phyloP scores from a whole-genome alignment of 1,140 invertebrate genomes.

The Saccostrea cuccullata region DNA sequence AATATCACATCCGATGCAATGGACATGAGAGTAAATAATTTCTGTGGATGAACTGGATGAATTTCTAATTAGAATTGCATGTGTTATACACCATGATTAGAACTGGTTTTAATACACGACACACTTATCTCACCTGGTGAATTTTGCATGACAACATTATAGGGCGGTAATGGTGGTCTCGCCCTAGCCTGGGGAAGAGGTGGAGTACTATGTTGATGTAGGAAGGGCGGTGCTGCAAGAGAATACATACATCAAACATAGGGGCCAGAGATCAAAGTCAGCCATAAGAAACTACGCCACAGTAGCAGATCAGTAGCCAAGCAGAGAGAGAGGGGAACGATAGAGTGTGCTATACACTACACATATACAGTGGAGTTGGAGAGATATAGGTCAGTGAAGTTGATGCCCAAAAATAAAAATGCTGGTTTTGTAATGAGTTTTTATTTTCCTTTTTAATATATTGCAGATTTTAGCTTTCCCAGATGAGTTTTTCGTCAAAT shows the following conservation, averaged over 20 bases:
- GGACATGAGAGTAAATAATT: slow-evolving; percentile 23
- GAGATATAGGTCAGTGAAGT: too few species aligned
- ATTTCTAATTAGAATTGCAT: background rate
- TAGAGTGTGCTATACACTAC: background rate
- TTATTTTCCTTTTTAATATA: too few species aligned
- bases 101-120: slow-evolving; percentile 14
- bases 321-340: background rate
- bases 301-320: slow-evolving; percentile 12
- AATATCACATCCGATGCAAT: slow-evolving; percentile 23
- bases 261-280: slow-evolving; percentile 17
- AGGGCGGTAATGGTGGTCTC: slow-evolving; percentile 74
- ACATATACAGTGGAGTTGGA: too few species aligned
- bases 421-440: too few species aligned
- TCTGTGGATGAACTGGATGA: slow-evolving; percentile 18
- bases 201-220: slow-evolving; percentile 40
- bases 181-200: slow-evolving; percentile 54
- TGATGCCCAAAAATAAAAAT: too few species aligned
- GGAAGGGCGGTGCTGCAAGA: slow-evolving; percentile 43
- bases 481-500: too few species aligned
- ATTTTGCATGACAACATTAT: slow-evolving; percentile 76
- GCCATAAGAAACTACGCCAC: slow-evolving; percentile 5
- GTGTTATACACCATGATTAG: background rate
- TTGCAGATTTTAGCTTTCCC: too few species aligned
- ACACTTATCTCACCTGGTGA: slow-evolving; percentile 61
- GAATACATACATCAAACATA: slow-evolving; percentile 41